These are phyloP conservation scores for Galemys pyrenaicus DNA, from an alignment of 2,113 vertebrate genomes.

Conservation along the genomic window DNA sequence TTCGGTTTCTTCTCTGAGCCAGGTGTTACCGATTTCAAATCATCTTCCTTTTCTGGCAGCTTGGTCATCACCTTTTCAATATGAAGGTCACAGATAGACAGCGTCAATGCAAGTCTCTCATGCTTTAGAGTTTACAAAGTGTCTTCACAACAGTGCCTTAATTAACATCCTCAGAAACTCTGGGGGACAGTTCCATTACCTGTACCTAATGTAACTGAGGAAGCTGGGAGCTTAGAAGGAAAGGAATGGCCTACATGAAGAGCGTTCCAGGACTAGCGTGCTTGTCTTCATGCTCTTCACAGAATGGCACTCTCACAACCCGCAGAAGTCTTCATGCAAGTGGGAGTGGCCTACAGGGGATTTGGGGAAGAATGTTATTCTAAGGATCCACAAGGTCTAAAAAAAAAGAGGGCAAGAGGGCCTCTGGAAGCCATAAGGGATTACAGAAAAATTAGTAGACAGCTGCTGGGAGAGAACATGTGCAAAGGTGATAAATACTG, in stretches of 20 bases:
- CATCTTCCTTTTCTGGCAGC: background rate
- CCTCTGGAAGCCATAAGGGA: background rate
- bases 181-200: background rate
- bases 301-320: background rate
- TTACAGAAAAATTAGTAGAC: background rate
- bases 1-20: background rate
- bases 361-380: background rate
- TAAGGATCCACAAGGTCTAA: background rate
- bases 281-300: background rate
- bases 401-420: background rate
- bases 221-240: background rate
- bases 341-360: background rate
- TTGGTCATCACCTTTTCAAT: background rate
- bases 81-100: background rate
- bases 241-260: background rate
- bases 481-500: background rate
- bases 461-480: background rate
- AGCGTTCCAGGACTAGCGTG: background rate
- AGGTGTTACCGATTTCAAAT: fast-evolving
- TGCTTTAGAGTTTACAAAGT: background rate
- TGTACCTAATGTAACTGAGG: background rate
- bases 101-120: constrained; percentile 6
- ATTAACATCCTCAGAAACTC: background rate
- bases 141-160: background rate
- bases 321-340: background rate